phyloP scores from a whole-genome alignment of 2,888 invertebrate species.

The Monoplex corrugatus region DNA sequence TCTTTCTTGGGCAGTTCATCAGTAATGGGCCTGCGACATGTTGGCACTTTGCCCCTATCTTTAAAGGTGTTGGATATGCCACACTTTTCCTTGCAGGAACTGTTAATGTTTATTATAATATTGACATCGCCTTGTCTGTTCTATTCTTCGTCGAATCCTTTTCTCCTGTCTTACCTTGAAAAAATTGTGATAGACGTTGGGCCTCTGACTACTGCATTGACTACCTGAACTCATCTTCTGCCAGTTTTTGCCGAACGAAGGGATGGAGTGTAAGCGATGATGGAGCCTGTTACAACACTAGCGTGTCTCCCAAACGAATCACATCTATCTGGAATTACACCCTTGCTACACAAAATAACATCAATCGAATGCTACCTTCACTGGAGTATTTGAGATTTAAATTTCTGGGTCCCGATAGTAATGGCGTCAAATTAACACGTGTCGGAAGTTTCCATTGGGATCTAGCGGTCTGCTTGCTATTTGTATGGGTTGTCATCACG shows the following conservation, averaged over 20 bases:
- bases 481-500: background rate
- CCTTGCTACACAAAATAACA: background rate
- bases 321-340: background rate
- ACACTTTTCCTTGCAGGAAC: background rate
- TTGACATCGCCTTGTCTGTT: background rate
- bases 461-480: background rate
- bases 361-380: background rate
- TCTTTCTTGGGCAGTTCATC: slow-evolving; percentile 20
- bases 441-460: background rate
- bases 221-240: background rate
- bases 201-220: background rate
- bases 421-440: no score
- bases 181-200: background rate
- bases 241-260: background rate
- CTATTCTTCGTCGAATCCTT: background rate
- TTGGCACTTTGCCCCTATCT: slow-evolving; percentile 16
- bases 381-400: background rate
- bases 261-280: background rate
- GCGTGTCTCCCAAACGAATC: background rate
- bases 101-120: background rate
- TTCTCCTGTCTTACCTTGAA: background rate
- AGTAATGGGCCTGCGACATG: background rate
- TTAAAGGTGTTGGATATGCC: background rate
- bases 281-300: slow-evolving; percentile 18
- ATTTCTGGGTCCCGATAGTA: background rate